Conservation (phyloP, 1,140 invertebrate genomes). For the Heliconius nattereri region DNA sequence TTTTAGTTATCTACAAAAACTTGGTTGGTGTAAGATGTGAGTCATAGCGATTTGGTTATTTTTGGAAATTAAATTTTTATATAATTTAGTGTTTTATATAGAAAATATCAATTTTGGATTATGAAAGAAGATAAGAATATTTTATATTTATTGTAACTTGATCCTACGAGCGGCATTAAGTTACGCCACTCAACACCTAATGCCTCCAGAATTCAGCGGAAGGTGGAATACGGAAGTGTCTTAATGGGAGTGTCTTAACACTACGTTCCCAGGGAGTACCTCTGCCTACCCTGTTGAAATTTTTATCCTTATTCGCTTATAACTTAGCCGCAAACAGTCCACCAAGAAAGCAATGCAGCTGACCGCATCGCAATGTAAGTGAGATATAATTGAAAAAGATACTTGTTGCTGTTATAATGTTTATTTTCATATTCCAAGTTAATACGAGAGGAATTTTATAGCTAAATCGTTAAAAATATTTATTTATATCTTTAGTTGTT, state of each 20-base stretch:
- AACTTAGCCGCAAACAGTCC: neutral
- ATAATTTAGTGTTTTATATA: no score
- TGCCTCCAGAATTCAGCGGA: no score
- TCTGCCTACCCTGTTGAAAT: no score
- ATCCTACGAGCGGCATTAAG: no score
- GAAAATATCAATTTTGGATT: no score
- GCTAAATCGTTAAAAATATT: slow-evolving; percentile 14
- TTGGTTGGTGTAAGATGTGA: neutral
- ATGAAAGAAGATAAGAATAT: no score
- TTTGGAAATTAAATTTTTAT: no score
- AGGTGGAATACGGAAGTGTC: no score
- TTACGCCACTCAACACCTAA: no score
- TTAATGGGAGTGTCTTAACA: no score
- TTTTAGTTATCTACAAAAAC: slow-evolving; percentile 42
- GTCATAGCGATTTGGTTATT: neutral
- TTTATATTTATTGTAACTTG: no score
- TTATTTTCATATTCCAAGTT: slow-evolving; percentile 23
- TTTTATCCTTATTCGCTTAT: slow-evolving; percentile 6
- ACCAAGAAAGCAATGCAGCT: slow-evolving; percentile 32
- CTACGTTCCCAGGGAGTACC: no score
- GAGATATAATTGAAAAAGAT: slow-evolving; percentile 38
- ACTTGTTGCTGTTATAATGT: slow-evolving; percentile 22
- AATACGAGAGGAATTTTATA: slow-evolving; percentile 22
- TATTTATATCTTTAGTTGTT: neutral
- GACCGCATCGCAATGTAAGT: slow-evolving; percentile 38